Percentiles rank a stretch among this genome's conserved stretches.
phyloP scores from a whole-genome alignment of 2,797 vertebrate genomes.

The Miichthys miiuy region DNA sequence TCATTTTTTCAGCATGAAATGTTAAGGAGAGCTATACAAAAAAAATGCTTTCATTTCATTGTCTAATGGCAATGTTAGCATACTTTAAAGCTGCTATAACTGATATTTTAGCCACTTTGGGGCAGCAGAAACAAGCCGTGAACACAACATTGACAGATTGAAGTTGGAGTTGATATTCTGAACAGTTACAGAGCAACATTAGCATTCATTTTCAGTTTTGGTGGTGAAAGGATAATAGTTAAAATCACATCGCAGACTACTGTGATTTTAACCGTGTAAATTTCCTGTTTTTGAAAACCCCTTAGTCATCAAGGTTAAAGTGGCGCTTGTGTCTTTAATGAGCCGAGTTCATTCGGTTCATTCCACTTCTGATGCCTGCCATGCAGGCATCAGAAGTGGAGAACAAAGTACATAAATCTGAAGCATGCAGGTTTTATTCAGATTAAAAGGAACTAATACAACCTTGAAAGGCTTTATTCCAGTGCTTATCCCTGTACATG shows the following conservation, averaged over 20 bases:
- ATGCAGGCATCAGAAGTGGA: slow-evolving; percentile 40
- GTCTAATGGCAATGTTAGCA: not conserved
- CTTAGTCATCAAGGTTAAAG: slow-evolving; percentile 55
- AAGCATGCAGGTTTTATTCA: slow-evolving; percentile 7
- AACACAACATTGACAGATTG: too few relatives aligned
- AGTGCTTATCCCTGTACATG: slow-evolving; percentile 23
- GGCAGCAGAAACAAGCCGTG: too few relatives aligned
- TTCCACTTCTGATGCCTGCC: too few relatives aligned
- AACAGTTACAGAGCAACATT: too few relatives aligned
- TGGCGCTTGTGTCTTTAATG: slow-evolving; percentile 50
- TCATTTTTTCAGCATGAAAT: not conserved
- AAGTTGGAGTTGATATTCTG: too few relatives aligned
- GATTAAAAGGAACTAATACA: slow-evolving; percentile 38
- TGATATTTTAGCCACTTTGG: too few relatives aligned
- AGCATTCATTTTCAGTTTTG: not conserved
- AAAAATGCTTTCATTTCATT: not conserved
- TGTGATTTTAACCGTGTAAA: slow-evolving; percentile 39
- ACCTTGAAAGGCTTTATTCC: slow-evolving; percentile 25
- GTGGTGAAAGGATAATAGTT: not conserved
- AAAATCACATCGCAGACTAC: not conserved
- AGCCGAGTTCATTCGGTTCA: slow-evolving; percentile 50
- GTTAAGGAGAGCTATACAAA: not conserved
- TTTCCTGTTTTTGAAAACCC: slow-evolving; percentile 31
- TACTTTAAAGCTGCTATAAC: not conserved
- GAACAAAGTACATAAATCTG: slow-evolving; percentile 40